phyloP scores from a whole-genome alignment of 2,888 invertebrate genomes.

The Xiphydria camelus region DNA sequence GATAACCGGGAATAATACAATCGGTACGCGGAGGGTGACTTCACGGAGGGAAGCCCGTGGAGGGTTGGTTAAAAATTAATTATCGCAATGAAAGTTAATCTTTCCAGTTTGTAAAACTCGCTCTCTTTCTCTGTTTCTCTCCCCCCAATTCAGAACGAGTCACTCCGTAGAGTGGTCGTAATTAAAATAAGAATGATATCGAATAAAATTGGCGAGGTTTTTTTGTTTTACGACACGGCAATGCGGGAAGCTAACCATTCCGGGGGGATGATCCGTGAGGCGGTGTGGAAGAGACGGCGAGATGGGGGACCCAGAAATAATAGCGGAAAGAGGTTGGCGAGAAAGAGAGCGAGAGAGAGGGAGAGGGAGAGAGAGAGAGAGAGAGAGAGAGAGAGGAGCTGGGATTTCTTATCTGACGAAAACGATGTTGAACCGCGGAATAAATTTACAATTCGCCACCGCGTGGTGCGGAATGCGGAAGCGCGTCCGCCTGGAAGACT shows the following conservation, averaged over 20 bases:
- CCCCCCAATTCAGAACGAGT: constrained; percentile 12
- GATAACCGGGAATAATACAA: constrained; percentile 39
- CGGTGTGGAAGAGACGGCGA: neutral
- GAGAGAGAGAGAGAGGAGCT: constrained; percentile 11
- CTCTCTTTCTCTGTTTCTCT: constrained; percentile 4
- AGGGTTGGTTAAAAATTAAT: constrained; percentile 35
- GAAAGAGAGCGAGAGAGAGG: constrained; percentile 10
- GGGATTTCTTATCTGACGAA: constrained; percentile 27
- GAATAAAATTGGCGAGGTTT: constrained; percentile 16
- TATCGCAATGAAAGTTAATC: constrained; percentile 38
- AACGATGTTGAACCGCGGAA: constrained; percentile 23
- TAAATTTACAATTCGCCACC: constrained; percentile 25
- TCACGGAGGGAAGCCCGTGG: neutral
- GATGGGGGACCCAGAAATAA: constrained; percentile 8
- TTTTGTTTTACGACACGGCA: no score
- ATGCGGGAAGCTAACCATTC: no score
- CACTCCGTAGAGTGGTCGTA: no score
- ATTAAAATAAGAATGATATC: constrained; percentile 26
- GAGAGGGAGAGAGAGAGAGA: constrained; percentile 6
- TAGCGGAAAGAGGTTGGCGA: constrained; percentile 9
- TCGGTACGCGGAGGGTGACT: constrained; percentile 6
- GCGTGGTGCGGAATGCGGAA: constrained; percentile 12
- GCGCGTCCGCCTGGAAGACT: no score
- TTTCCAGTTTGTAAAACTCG: constrained; percentile 22
- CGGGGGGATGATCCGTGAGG: no score